These are phyloP conservation scores for Bos javanicus DNA, from an alignment of 2,113 vertebrate genomes.

Conservation along the genomic window DNA sequence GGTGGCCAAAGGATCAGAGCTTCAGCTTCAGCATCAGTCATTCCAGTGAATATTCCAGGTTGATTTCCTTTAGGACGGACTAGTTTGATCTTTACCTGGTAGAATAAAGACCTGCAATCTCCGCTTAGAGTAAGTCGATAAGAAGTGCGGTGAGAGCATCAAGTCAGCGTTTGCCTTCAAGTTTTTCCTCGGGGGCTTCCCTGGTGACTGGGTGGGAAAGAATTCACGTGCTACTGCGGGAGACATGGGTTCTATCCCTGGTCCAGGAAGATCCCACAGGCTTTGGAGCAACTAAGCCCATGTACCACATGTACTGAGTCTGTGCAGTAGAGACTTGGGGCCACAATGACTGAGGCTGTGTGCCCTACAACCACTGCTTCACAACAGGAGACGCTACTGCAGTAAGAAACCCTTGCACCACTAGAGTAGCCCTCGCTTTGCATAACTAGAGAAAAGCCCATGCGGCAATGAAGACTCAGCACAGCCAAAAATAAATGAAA, in stretches of 20 bases:
- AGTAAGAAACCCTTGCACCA: neutral
- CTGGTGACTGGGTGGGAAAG: accelerated
- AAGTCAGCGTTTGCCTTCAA: neutral
- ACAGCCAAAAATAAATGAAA: neutral
- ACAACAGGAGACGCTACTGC: neutral
- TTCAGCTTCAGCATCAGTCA: neutral
- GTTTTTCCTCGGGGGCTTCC: neutral
- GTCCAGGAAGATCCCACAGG: neutral
- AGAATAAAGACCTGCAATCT: neutral
- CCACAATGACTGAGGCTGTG: neutral
- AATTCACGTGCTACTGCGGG: neutral
- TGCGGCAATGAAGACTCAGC: accelerated
- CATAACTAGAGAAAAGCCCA: neutral
- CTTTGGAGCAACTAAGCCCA: neutral
- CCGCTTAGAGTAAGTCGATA: neutral
- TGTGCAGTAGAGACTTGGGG: neutral
- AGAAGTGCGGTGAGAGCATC: neutral
- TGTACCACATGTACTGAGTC: accelerated
- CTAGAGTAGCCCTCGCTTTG: neutral
- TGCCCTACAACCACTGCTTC: accelerated
- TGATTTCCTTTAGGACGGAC: neutral
- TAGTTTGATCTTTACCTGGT: neutral
- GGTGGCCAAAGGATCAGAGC: accelerated
- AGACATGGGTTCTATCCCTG: neutral
- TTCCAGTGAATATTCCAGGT: neutral